Base-by-base conservation (phyloP, 2,113 vertebrate species). In the Orientallactaga bullata region DNA sequence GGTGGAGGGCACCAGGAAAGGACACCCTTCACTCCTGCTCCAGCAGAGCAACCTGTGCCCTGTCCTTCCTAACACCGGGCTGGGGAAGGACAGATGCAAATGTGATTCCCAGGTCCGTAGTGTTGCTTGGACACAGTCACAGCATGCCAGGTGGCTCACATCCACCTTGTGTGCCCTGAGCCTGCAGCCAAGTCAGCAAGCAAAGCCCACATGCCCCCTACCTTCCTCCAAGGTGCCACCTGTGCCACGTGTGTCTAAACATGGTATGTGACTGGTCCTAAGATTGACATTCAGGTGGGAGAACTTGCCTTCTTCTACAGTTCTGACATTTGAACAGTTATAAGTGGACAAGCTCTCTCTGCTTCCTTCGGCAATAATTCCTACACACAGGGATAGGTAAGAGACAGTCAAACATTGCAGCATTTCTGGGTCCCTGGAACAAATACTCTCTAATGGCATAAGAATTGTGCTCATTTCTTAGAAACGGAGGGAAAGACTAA, bases 141-240 rank as follows among this genome's bases (percentile, higher is more conserved):
- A n/a, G 42, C 37, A 32, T 30, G 42, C 24, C 37, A 37, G 32
- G 7, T 26, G 24, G n/a, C 30, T n/a, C 17, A 16, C 24, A 2
- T 35, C 32, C 42, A 39, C 20, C 6, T 11, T 15, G 11, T 32
- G 12, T 23, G 42, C n/a, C 21, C 30, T 66, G 68, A 37, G 10
- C 39, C 32, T 0, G 0, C 20, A 68, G 47, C 65, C 9, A 1
- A 10, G 24, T 37, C 17, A 0, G 30, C 16, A 17, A 71, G 60
- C 23, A 35, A 24, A 69, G n/a, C 42, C 51, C 63, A 26, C 39
- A 2, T 6, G 4, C 5, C 3, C 2, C 60, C 30, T 23, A 37
- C 42, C 18, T 26, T 58, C 30, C 68, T 72, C 58, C 39, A 15
- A 37, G 61, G 9, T 13, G 39, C 20, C 0, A 9, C 26, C 17